Evolutionary conservation across 2,797 vertebrate species (phyloP), one percentile per base, ranked within the genome.

Genomic region (Melanotaenia trifasciata): DNA sequence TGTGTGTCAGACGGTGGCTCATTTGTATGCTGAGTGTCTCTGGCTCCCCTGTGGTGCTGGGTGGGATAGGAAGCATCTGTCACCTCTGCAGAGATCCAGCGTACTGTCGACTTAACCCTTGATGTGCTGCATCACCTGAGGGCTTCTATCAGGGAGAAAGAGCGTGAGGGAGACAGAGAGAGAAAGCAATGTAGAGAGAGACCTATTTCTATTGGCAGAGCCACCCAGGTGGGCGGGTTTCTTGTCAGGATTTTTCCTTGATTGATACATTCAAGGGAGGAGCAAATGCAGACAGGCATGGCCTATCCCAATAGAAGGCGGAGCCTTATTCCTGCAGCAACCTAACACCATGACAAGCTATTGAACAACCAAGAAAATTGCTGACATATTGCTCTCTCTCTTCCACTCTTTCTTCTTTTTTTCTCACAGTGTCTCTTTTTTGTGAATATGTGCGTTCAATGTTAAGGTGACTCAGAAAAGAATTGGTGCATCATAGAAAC

Each of bases 261-360:
- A 96, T 96, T 96, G 94, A 96, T 96, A 95, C 92, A 95, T 95
- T 94, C 87, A 93, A 93, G 94, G 96, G 96, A 71, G 96, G 96
- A 95, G 95, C 95, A 89, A 94, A 92, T 92, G 94, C 93, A 95
- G 92, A 94, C 92, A 93, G 94, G 94, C 94, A 93, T 92, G 94
- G 94, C 95, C 96, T 95, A 95, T 96, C 95, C 94, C 84, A 85
- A 94, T 91, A 94, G 93, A 92, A 91, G 95, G 90, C 3, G 88
- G 93, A 76, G 83, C 4, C 72, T 91, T 87, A 93, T 89, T 94
- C 93, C 84, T 58, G 35, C 70, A 78, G 90, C 83, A 92, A 89
- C 87, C 65, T 40, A 74, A 87, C 71, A 91, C 82, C 78, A 87
- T 90, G 81, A 81, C 74, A 84, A 88, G 60, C 85, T 74, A 91